Base-by-base conservation (phyloP, 2,797 vertebrate genomes). In the Tokudaia tokunoshimensis region DNA sequence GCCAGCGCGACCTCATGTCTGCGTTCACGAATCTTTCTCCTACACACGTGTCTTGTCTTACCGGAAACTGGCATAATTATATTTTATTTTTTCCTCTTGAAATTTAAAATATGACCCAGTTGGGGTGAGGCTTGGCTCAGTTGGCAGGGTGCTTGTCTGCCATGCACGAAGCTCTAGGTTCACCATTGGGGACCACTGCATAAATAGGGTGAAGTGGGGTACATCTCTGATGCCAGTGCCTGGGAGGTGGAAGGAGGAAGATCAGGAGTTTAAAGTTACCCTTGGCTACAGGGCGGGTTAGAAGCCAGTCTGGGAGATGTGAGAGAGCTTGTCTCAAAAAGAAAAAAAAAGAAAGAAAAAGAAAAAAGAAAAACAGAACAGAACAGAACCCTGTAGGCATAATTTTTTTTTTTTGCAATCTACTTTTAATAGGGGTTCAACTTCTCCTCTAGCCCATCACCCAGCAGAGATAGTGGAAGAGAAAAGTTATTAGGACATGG, bases 81-180 rank as follows among this genome's bases (percentile, higher is more conserved):
- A 80, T 82, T 80, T 94, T 87, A 24, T 50, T 89, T 86, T 86
- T 10, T 34, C 9, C 81, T 92, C 80, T 65, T 80, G n/a, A 29
- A 84, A 29, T 37, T 94, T 93, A 55, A 31, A n/a, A 22, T 31
- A 65, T 22, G 12, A 50, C 41, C 31, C 44, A 85, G 10, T 50
- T 67, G 50, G 82, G 29, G 29, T 65, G 5, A 50, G 61, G 20
- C 29, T 22, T 22, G 6, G 61, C 20, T 67, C 44, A 13, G 31
- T 50, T 67, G 83, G 61, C 31, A 85, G 61, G 11, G 29, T 3
- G 1, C 37, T 81, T 72, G 22, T 74, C 1, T 41, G 4, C 63
- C 50, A 1, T 47, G 50, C 10, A 31, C 85, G 41, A 41, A 31
- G 65, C 14, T 50, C 85, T 41, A 11, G 22, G 12, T 11, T 74